Conservation (phyloP, 1,140 invertebrate species). For the Propsilocerus akamusi region DNA sequence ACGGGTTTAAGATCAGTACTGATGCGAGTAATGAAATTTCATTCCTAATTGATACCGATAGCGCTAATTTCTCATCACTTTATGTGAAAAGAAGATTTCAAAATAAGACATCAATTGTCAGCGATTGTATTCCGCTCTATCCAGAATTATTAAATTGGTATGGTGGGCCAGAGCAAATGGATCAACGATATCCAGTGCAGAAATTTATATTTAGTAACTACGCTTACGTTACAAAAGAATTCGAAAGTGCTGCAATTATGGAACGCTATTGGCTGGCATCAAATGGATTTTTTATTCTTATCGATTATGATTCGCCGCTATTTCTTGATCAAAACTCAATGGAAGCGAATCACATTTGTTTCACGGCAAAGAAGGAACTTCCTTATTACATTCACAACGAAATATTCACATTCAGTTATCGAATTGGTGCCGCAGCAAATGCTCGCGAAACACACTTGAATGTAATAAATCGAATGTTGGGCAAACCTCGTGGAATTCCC, state of each 20-base stretch:
- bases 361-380: constrained; percentile 29
- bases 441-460: constrained; percentile 33
- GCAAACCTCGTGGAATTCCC: constrained; percentile 38
- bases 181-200: constrained; percentile 41
- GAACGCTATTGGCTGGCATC: constrained; percentile 55
- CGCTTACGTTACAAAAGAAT: constrained; percentile 34
- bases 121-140: neutral
- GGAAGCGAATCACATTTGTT: constrained; percentile 31
- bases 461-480: constrained; percentile 30
- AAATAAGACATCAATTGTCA: constrained; percentile 23
- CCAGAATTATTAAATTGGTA: constrained; percentile 24
- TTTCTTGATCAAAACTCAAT: constrained; percentile 52
- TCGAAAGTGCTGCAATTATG: constrained; percentile 33
- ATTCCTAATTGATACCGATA: neutral
- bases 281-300: constrained; percentile 34
- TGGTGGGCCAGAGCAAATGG: constrained; percentile 30
- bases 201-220: constrained; percentile 29
- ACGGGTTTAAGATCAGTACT: neutral
- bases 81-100: neutral
- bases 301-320: constrained; percentile 34
- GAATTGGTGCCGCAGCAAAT: constrained; percentile 31
- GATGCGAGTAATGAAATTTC: neutral
- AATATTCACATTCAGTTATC: constrained; percentile 27
- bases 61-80: neutral
- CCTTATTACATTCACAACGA: constrained; percentile 24